These are phyloP conservation scores for Hippocampus comes DNA, from an alignment of 2,113 vertebrate species.

Conservation along the genomic window DNA sequence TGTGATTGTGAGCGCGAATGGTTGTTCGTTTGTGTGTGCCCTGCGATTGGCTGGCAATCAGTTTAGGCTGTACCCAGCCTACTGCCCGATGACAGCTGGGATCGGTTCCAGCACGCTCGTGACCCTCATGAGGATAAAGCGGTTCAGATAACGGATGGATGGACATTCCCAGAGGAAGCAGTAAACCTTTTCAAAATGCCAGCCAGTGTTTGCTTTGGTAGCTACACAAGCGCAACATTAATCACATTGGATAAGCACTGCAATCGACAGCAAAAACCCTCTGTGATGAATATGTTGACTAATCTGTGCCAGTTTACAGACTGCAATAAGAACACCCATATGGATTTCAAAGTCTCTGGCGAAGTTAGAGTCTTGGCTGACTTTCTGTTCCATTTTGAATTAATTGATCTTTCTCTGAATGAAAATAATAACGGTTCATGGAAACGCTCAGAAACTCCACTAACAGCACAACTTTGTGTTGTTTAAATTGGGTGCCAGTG, in stretches of 20 bases:
- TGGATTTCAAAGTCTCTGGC: conserved; percentile 51
- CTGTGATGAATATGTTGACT: conserved; percentile 67
- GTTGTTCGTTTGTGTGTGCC: no score
- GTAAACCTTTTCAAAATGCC: conserved; percentile 50
- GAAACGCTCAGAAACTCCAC: conserved; percentile 27
- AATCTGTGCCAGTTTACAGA: conserved; percentile 60
- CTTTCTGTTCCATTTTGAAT: conserved; percentile 45
- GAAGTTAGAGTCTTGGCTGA: conserved; percentile 44
- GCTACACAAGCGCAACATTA: conserved; percentile 59
- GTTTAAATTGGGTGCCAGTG: conserved; percentile 25
- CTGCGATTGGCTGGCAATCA: no score
- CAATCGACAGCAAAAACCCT: conserved; percentile 62
- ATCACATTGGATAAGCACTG: conserved; percentile 62
- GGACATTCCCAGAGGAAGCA: conserved; percentile 31
- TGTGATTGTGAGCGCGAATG: no score
- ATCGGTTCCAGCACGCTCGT: no score
- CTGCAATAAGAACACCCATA: conserved; percentile 55
- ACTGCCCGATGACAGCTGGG: no score
- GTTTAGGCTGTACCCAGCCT: no score
- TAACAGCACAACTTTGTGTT: conserved; percentile 27
- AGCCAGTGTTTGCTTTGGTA: conserved; percentile 50
- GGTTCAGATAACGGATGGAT: no score
- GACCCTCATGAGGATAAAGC: no score
- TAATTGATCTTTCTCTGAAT: conserved; percentile 44
- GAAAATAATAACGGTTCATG: conserved; percentile 22